These are phyloP conservation scores for Aphodius granarius DNA, from an alignment of 2,888 invertebrate genomes.

Conservation along the genomic window DNA sequence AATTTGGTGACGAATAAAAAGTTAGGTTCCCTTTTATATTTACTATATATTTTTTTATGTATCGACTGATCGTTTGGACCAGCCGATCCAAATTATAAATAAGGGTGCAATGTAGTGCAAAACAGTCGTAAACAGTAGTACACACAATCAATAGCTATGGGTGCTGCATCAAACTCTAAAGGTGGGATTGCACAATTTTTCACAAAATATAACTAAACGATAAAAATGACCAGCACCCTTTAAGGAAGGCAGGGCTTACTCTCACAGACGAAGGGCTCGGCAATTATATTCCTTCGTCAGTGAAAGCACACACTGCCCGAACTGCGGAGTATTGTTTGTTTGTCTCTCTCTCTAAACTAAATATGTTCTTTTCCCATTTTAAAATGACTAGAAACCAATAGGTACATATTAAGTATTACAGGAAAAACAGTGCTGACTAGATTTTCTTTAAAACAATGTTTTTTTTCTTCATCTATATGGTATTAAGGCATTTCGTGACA, in stretches of 20 bases:
- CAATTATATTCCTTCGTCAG: background rate
- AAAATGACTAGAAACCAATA: conserved; percentile 46
- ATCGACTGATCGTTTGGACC: conserved; percentile 30
- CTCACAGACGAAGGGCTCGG: background rate
- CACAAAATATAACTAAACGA: conserved; percentile 27
- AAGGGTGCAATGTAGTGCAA: conserved; percentile 49
- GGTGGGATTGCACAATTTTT: conserved; percentile 39
- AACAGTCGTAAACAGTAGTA: conserved; percentile 47
- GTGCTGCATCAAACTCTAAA: conserved; percentile 41
- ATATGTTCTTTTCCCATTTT: conserved; percentile 21
- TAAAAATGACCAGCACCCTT: conserved; percentile 37
- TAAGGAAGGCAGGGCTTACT: conserved; percentile 20
- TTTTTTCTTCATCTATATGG: conserved; percentile 37
- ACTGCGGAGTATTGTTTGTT: conserved; percentile 29
- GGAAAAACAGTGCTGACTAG: conserved; percentile 51
- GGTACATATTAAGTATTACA: conserved; percentile 34
- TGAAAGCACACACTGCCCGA: conserved; percentile 15
- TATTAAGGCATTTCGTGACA: conserved; percentile 53
- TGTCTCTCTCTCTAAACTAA: conserved; percentile 30
- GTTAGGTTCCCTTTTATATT: background rate
- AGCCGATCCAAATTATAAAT: conserved; percentile 37
- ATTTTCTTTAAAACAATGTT: conserved; percentile 43
- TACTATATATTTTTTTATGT: conserved; percentile 6
- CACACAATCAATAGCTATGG: conserved; percentile 39
- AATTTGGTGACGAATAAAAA: background rate